phyloP scores from a whole-genome alignment of 1,140 invertebrate genomes.

The Zophobas morio region DNA sequence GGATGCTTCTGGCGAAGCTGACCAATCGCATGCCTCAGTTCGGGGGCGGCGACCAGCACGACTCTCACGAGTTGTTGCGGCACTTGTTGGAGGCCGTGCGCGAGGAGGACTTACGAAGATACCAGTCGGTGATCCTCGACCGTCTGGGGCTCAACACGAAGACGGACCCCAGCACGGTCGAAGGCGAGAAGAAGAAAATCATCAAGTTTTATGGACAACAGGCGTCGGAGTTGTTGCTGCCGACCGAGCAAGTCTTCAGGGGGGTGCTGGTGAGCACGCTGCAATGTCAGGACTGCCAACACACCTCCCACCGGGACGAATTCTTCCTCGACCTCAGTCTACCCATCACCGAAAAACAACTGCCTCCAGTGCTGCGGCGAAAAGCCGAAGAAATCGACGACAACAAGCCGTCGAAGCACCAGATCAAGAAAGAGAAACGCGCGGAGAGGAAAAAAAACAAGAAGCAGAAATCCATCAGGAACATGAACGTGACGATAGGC shows the following conservation, averaged over 20 bases:
- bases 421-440: conserved; percentile 78
- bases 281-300: conserved; percentile 89
- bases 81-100: conserved; percentile 90
- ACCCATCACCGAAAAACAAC: conserved; percentile 84
- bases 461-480: conserved; percentile 60
- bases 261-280: conserved; percentile 92
- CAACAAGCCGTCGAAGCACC: conserved; percentile 76
- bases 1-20: conserved; percentile 81
- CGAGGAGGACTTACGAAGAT: conserved; percentile 80
- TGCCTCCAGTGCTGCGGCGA: conserved; percentile 70
- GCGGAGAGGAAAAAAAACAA: conserved; percentile 73
- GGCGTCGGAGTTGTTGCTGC: conserved; percentile 84
- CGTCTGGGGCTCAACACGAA: conserved; percentile 64
- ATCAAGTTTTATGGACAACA: conserved; percentile 88
- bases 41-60: conserved; percentile 95
- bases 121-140: conserved; percentile 82
- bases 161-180: conserved; percentile 80
- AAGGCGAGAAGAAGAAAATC: conserved; percentile 81
- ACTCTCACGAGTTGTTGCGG: conserved; percentile 94
- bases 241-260: conserved; percentile 88
- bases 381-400: conserved; percentile 70
- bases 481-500: conserved; percentile 34
- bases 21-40: conserved; percentile 87
- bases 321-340: conserved; percentile 92
- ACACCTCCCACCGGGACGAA: conserved; percentile 89